Percentiles rank a stretch among this genome's conserved stretches.
Evolutionary conservation across 1,140 invertebrate species (phyloP).

Genomic region (Zaprionus davidi): DNA sequence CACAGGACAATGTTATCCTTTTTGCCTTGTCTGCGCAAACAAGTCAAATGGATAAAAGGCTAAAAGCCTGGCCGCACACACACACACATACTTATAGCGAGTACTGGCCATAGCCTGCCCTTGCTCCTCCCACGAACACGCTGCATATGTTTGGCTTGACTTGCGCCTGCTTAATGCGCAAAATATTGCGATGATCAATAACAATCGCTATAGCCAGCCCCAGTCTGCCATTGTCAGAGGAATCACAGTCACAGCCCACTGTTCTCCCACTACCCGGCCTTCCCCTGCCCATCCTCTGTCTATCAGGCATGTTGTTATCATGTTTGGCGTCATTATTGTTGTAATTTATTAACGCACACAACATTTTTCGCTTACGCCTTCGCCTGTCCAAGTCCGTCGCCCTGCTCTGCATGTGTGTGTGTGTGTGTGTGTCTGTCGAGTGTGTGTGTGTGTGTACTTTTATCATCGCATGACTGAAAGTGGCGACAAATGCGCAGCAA

Average conservation of each 20-base stretch:
- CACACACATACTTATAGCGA: slow-evolving; percentile 14
- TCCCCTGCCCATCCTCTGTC: slow-evolving; percentile 29
- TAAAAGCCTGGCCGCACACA: slow-evolving; percentile 25
- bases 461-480: slow-evolving; percentile 54
- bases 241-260: slow-evolving; percentile 25
- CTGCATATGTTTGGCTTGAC: slow-evolving; percentile 78
- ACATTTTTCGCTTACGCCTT: slow-evolving; percentile 75
- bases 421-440: background rate
- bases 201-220: slow-evolving; percentile 60
- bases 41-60: slow-evolving; percentile 73
- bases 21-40: slow-evolving; percentile 67
- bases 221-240: slow-evolving; percentile 1
- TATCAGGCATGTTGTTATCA: slow-evolving; percentile 71
- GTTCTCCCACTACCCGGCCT: background rate
- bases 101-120: slow-evolving; percentile 1
- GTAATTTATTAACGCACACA: slow-evolving; percentile 79
- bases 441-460: slow-evolving; percentile 40
- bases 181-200: slow-evolving; percentile 82
- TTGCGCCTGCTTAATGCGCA: slow-evolving; percentile 77
- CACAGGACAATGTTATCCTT: slow-evolving; percentile 73
- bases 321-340: slow-evolving; percentile 81
- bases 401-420: background rate
- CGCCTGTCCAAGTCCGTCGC: slow-evolving; percentile 22
- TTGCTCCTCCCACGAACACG: slow-evolving; percentile 2
- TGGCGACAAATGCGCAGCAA: slow-evolving; percentile 64